phyloP scores from a whole-genome alignment of 2,888 invertebrate genomes.

The Drosophila dives region DNA sequence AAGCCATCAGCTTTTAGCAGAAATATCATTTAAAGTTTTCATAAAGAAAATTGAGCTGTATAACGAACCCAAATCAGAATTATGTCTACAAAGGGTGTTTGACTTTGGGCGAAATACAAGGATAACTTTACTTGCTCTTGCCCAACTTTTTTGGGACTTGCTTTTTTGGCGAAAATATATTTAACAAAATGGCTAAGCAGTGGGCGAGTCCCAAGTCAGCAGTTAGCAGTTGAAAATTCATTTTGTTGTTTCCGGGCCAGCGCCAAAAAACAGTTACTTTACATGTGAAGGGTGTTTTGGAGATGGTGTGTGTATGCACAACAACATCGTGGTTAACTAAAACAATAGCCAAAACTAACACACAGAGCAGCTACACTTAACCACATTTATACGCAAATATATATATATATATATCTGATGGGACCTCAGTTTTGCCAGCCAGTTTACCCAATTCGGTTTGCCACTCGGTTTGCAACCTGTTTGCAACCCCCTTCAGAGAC shows the following conservation, averaged over 20 bases:
- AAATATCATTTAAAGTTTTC: background rate
- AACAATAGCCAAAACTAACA: conserved; percentile 34
- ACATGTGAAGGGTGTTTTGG: background rate
- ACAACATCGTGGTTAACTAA: conserved; percentile 40
- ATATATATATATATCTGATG: background rate
- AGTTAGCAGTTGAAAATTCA: conserved; percentile 41
- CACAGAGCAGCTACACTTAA: conserved; percentile 16
- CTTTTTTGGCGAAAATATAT: conserved; percentile 15
- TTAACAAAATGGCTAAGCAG: conserved; percentile 35
- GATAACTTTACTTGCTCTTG: background rate
- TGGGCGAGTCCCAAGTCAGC: conserved; percentile 20
- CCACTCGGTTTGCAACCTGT: conserved; percentile 15
- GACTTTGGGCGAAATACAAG: background rate
- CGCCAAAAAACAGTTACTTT: conserved; percentile 36
- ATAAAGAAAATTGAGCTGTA: background rate
- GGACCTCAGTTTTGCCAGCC: conserved; percentile 6
- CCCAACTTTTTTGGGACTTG: background rate
- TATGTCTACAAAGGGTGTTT: background rate
- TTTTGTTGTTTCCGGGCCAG: conserved; percentile 42
- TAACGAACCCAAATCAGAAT: background rate
- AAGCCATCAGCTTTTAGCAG: background rate
- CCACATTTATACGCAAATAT: conserved; percentile 26
- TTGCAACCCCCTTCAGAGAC: conserved; percentile 4
- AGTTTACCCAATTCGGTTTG: background rate
- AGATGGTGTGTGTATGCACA: conserved; percentile 4